Evolutionary conservation across 53 echinoderm and acorn worm genomes (phyloP), one percentile per base, ranked within the genome.

Genomic region (Actinopyga echinites): DNA sequence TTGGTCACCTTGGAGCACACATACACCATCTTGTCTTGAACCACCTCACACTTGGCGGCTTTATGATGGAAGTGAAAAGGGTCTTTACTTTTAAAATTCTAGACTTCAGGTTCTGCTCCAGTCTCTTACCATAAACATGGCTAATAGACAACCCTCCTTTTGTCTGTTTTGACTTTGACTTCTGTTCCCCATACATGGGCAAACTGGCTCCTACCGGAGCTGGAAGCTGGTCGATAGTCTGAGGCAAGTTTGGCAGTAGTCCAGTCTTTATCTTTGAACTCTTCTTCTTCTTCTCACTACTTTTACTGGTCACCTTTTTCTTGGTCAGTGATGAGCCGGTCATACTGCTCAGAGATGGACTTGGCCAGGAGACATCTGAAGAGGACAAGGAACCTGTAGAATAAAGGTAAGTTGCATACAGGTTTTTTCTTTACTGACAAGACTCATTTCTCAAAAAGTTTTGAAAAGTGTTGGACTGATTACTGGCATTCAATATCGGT

Each of bases 91-190:
- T 8, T 8, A 61, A 6, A 24, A 8, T 29, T 1, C 3, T 2
- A 8, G 29, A 5, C 25, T 13, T 52, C 22, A 20, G 30, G 21
- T 17, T 40, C 2, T 40, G 3, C 10, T 40, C 7, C 7, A 49
- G 49, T 44, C 26, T 66, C 93, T 82, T 78, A 94, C 94, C 94
- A 83, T 95, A 95, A 11, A 95, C 86, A 79, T 89, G 92, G 11
- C 83, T 83, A 36, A 90, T 90, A 0, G 87, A 82, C 37, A 90
- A 54, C 12, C 74, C 74, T n/a, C 52, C 52, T 49, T 74, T 74
- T 4, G 17, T 49, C 49, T 49, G 49, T 17, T 79, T 86, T 15
- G 64, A 79, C 38, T 91, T 91, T 30, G 71, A 45, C 68, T 87
- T 91, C 58, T 24, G 61, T 21, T 83, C 87, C 12, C 40, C 62